Conservation (phyloP, 2,113 vertebrate species). For the Brachyhypopomus occidentalis region DNA sequence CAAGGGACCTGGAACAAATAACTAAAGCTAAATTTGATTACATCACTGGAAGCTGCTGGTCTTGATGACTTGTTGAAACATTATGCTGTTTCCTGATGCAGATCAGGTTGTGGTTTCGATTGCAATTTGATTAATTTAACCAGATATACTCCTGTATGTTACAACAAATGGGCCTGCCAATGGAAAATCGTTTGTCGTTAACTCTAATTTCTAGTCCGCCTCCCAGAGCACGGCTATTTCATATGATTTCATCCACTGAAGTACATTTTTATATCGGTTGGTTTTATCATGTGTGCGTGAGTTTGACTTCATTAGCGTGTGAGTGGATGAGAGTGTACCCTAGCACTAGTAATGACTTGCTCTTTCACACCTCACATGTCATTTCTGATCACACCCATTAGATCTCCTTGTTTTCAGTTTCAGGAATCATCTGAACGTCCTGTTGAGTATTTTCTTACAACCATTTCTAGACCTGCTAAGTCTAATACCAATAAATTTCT, state of each 20-base stretch:
- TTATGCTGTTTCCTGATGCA: background rate
- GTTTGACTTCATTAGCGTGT: background rate
- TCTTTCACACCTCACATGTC: background rate
- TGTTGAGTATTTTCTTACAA: background rate
- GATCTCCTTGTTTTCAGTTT: background rate
- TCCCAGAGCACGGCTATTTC: background rate
- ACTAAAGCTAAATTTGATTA: background rate
- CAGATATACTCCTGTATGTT: background rate
- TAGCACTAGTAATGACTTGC: background rate
- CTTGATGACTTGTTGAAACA: background rate
- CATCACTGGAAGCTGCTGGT: background rate
- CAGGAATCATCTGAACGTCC: background rate
- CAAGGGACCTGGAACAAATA: no score
- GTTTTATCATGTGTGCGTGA: background rate
- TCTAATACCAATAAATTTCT: slow-evolving; percentile 31
- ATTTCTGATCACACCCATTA: background rate
- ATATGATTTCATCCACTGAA: background rate
- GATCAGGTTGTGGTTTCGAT: background rate
- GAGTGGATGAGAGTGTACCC: background rate
- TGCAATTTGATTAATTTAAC: background rate
- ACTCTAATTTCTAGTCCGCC: background rate
- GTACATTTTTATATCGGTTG: background rate
- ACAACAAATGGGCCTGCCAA: background rate
- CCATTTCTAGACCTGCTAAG: slow-evolving; percentile 9
- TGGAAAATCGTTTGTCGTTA: background rate